These are phyloP conservation scores for Gracilinanus agilis DNA, from an alignment of 2,113 vertebrate species.

Conservation along the genomic window DNA sequence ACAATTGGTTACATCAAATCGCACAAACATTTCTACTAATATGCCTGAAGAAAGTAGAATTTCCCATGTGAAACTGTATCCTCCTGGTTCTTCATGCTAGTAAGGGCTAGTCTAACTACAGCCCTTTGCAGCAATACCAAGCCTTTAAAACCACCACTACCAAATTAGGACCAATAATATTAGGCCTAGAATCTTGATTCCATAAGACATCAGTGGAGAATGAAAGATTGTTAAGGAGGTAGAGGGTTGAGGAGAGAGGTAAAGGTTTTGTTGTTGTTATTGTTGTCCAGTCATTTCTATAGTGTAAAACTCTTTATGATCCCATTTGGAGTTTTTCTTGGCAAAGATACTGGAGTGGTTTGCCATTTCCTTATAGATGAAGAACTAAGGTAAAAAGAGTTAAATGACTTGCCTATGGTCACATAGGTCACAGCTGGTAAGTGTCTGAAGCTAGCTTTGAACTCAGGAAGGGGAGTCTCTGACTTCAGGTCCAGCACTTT, in stretches of 20 bases:
- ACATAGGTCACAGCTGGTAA: too few relatives aligned
- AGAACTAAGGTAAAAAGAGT: too few relatives aligned
- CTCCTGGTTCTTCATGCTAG: neutral
- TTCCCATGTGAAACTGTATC: neutral
- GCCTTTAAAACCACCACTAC: neutral
- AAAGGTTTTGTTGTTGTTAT: too few relatives aligned
- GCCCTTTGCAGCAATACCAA: neutral
- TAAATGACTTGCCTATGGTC: too few relatives aligned
- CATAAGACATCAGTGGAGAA: neutral
- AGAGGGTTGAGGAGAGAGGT: neutral
- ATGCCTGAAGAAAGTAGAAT: neutral
- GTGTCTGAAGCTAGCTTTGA: too few relatives aligned
- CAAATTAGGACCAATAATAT: neutral
- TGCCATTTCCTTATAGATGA: too few relatives aligned
- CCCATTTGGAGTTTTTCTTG: too few relatives aligned
- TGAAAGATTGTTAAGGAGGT: neutral
- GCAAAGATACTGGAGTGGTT: too few relatives aligned
- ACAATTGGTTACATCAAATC: neutral
- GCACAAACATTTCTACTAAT: neutral
- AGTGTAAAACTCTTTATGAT: too few relatives aligned
- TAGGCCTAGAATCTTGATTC: neutral
- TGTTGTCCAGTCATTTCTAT: too few relatives aligned
- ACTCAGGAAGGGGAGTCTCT: too few relatives aligned
- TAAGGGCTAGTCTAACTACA: neutral
- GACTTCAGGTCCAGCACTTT: too few relatives aligned